Base-by-base conservation (phyloP, 2,797 vertebrate species). In the Sandelia bainsii region DNA sequence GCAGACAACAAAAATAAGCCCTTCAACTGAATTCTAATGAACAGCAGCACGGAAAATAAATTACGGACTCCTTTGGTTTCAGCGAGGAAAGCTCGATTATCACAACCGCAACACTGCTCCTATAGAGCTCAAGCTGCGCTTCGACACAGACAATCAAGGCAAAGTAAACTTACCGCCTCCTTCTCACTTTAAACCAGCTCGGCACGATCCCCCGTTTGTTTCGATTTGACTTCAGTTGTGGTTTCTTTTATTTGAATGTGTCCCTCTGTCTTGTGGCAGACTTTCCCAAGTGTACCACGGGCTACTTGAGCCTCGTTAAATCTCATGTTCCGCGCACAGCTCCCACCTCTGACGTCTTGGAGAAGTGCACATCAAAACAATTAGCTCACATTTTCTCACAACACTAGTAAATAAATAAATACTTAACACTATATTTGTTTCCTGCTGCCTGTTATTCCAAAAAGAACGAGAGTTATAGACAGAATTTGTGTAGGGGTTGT, bases 281-380 rank as follows among this genome's bases (percentile, higher is more conserved):
- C 22, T 81, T 88, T 80, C 75, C 78, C 52, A 82, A 88, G 71
- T 61, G 83, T 1, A 37, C 49, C 69, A 59, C 62, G 42, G 61
- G 59, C 59, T 60, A 53, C 46, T 37, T 10, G 60, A 46, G 65
- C 74, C 60, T 81, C 60, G 39, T 64, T 69, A 14, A 53, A 45
- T 37, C 45, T 40, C 44, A 34, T 1, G 27, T 49, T 20, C 32
- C 37, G 83, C 72, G 84, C 81, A 91, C 84, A 83, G 93, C 93
- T 83, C 94, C 93, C 82, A 90, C 93, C 85, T 73, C 72, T 74
- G 93, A 84, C 90, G 89, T 66, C 75, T 87, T 57, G 44, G 75
- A 86, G 91, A 87, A 92, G 82, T 90, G 84, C 93, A 89, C 45
- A 5, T 54, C 10, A 37, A 19, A 8, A n/a, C 62, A 20, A 42